Base-by-base conservation (phyloP, 2,888 invertebrate species). In the Acrobasis consociella region DNA sequence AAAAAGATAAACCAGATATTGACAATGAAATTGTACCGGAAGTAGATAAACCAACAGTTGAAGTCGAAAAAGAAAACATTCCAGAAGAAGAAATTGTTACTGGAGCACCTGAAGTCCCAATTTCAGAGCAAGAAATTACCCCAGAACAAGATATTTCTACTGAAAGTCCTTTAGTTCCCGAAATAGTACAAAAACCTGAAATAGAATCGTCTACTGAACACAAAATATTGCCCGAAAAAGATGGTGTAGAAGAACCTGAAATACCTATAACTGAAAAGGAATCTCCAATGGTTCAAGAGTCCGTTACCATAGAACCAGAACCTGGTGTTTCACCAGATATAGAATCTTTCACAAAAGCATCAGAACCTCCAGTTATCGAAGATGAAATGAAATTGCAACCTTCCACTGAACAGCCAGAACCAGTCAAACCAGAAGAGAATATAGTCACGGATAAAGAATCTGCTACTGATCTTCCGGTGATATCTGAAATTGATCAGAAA, bases 11-110 rank as follows among this genome's bases (percentile, higher is more conserved):
- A 53, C 59, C 65, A 49, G 39, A 58, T 61, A 10, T 11, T 62
- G 56, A 66, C 60, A 39, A 60, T n/a, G 62, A 61, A 52, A 64
- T 66, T 8, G 69, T 73, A 8, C 64, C 42, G 17, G 13, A 22
- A 10, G 15, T 38, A 38, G 13, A n/a, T n/a, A 8, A 55, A 55
- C 49, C 49, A 15, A 52, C 39, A 51, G 9, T 16, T 16, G 64
- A 55, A 16, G 62, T 59, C 38, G 58, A 62, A 61, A 56, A 58
- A 50, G 61, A 60, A 62, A 22, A 56, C 9, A 62, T 53, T n/a
- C 64, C 68, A 17, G 65, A 62, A 59, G 62, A 55, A 37, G 62
- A 58, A 37, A 10, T 38, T 5, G 2, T 53, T 3, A 49, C 39
- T 15, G 10, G 15, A 11, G 10, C 17, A 56, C 52, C 58, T 11